Evolutionary conservation across 1,140 invertebrate species (phyloP).

Genomic region (Saccostrea cuccullata): DNA sequence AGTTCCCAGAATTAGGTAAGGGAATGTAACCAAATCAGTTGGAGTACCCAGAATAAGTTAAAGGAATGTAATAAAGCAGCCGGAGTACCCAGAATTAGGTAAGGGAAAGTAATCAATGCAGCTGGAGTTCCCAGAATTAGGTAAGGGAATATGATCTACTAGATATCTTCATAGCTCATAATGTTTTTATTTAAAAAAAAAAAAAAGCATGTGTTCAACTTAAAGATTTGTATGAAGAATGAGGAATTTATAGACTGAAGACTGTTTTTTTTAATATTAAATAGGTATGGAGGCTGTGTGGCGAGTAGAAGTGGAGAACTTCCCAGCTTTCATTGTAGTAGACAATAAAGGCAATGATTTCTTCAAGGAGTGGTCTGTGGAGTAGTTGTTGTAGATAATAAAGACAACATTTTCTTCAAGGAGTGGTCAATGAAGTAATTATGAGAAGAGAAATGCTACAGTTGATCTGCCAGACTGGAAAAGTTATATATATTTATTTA

Average conservation of each 20-base stretch:
- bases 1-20: too few species aligned
- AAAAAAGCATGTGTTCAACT: too few species aligned
- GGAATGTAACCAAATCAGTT: too few species aligned
- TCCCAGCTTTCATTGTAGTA: slow-evolving; percentile 79
- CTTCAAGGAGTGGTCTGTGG: slow-evolving; percentile 79
- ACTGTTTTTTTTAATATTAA: slow-evolving; percentile 48
- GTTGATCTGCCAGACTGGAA: background rate
- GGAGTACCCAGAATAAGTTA: too few species aligned
- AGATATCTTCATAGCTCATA: too few species aligned
- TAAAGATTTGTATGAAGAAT: too few species aligned
- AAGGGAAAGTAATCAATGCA: too few species aligned
- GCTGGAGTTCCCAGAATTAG: too few species aligned
- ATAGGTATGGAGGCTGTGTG: slow-evolving; percentile 79
- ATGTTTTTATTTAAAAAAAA: too few species aligned
- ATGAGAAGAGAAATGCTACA: background rate
- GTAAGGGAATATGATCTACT: background rate
- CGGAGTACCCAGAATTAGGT: too few species aligned
- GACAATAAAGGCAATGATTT: slow-evolving; percentile 80
- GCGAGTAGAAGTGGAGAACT: slow-evolving; percentile 78
- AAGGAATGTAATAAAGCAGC: too few species aligned
- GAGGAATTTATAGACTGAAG: background rate
- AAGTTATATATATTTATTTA: background rate
- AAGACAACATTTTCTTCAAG: background rate
- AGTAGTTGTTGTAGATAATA: slow-evolving; percentile 57
- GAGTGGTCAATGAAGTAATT: too few species aligned